Evolutionary conservation across 2,797 vertebrate species (phyloP).

Genomic region (Podarcis siculus): DNA sequence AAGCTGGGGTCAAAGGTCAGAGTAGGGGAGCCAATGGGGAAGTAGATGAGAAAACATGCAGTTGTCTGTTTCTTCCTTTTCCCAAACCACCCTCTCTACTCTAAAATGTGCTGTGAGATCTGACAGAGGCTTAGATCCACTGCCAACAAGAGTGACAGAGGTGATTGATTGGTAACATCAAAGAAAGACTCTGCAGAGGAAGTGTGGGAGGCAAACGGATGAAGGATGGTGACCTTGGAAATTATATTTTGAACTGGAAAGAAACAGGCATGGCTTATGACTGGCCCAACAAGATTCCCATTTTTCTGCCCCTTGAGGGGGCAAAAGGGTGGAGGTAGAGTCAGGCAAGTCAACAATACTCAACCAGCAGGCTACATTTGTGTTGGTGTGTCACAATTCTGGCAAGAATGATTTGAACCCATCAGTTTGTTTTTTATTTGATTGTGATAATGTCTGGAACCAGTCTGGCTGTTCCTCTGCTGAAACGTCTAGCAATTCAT

Average conservation of each 20-base stretch:
- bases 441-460: not conserved
- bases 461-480: not conserved
- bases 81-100: not conserved
- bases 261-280: not conserved
- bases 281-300: not conserved
- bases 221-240: not conserved
- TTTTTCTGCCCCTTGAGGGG: not conserved
- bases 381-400: not conserved
- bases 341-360: not conserved
- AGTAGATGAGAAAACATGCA: not conserved
- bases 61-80: not conserved
- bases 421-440: not conserved
- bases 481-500: constrained; percentile 1
- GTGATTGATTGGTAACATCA: no score
- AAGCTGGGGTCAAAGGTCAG: not conserved
- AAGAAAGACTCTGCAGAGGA: not conserved
- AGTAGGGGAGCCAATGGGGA: not conserved
- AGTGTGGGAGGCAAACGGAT: not conserved
- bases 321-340: not conserved
- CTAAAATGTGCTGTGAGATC: not conserved
- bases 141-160: not conserved
- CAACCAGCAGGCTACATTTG: not conserved
- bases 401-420: not conserved
- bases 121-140: not conserved
- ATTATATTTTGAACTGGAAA: not conserved